These are phyloP conservation scores for Drosophila differens DNA, from an alignment of 2,888 invertebrate genomes.

Conservation along the genomic window DNA sequence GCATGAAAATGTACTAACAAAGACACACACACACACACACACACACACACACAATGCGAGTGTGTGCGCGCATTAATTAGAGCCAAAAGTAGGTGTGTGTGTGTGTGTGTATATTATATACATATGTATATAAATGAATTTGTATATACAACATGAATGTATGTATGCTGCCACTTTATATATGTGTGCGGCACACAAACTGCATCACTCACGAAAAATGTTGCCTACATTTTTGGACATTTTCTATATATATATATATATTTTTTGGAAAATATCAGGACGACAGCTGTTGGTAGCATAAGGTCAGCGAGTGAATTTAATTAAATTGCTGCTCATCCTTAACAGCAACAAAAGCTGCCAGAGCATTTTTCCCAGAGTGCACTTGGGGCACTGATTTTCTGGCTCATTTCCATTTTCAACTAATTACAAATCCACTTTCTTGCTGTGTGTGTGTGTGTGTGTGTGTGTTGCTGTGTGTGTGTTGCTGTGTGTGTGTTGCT, in stretches of 20 bases:
- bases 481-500: constrained; percentile 5
- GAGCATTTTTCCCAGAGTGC: constrained; percentile 22
- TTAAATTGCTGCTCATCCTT: constrained; percentile 27
- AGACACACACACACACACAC: neutral
- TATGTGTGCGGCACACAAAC: constrained; percentile 45
- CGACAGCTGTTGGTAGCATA: constrained; percentile 36
- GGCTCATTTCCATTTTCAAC: constrained; percentile 36
- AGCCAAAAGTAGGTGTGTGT: constrained; percentile 44
- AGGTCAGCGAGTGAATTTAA: constrained; percentile 31
- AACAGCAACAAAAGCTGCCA: constrained; percentile 2
- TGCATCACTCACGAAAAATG: constrained; percentile 50
- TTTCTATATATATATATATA: neutral
- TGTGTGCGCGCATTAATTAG: constrained; percentile 70
- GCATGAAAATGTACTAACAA: constrained; percentile 42
- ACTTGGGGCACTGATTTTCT: constrained; percentile 44
- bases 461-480: constrained; percentile 3
- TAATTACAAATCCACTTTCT: constrained; percentile 60
- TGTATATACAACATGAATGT: constrained; percentile 6
- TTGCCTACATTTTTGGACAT: constrained; percentile 57
- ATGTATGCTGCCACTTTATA: neutral
- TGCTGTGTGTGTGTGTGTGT: neutral
- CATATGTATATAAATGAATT: neutral
- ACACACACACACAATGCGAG: neutral
- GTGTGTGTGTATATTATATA: constrained; percentile 30
- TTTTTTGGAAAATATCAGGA: neutral